Evolutionary conservation across 2,797 vertebrate genomes (phyloP), one percentile per base, ranked within the genome.

Genomic region (Sparus aurata): DNA sequence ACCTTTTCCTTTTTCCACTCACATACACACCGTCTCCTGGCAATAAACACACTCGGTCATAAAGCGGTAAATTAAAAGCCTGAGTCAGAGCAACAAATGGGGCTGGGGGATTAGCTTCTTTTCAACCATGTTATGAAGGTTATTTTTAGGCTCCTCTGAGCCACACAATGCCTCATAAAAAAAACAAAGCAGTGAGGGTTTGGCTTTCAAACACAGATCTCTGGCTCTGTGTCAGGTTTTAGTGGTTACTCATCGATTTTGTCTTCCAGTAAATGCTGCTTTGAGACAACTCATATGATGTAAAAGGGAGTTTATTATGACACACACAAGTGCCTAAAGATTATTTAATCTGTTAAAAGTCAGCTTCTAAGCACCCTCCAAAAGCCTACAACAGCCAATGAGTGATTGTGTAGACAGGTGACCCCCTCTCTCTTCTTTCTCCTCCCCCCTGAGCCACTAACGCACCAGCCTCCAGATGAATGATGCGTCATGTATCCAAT

Each of bases 121-220:
- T 86, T 82, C 79, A 89, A 18, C 69, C 55, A 12, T 78, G 80
- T 77, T 75, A 80, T 82, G 68, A 79, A 78, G 50, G 86, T 82
- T 91, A 87, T 88, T 90, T 89, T 93, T 91, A 89, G 88, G 25
- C 43, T 73, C 15, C 41, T 80, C 55, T 82, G 68, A 43, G 78
- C 64, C 47, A 49, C 75, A 86, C 75, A 76, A 84, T 84, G 72
- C 63, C 71, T 65, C 73, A 50, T 77, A 47, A 84, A 86, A 77
- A 76, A 73, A 46, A 76, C 50, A 88, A 87, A 74, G 47, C 50
- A 15, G 9, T 20, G 17, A 18, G 57, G 18, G 46, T 67, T 78
- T 79, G 69, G 72, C 69, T 78, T 55, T 43, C 60, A 70, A 77
- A 68, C 34, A 53, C 59, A 79, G 30, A 71, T 57, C 66, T 69